phyloP scores from a whole-genome alignment of 2,113 vertebrate species.

The Gymnorhina tibicen region DNA sequence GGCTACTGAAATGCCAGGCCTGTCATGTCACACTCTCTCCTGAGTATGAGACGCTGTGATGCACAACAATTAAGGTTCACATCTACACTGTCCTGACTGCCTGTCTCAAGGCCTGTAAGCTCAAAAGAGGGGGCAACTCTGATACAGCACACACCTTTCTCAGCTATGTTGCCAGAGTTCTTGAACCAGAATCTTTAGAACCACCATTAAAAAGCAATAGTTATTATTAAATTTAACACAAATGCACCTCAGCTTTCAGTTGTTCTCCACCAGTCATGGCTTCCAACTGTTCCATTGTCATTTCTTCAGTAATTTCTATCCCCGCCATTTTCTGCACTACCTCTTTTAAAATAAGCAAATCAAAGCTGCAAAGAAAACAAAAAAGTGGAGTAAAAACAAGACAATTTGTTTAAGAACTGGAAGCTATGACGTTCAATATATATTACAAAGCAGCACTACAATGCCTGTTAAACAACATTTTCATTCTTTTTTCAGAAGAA shows the following conservation, averaged over 20 bases:
- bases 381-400: not conserved
- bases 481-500: not conserved
- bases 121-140: not conserved
- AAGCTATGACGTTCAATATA: not conserved
- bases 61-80: not conserved
- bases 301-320: constrained; percentile 98
- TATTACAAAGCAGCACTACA: not conserved
- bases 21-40: not conserved
- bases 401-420: not conserved
- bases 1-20: not conserved
- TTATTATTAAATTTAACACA: not conserved
- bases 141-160: not conserved
- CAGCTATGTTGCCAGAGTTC: not conserved
- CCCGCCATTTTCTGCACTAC: constrained; percentile 99
- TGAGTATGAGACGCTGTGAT: not conserved
- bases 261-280: constrained; percentile 99
- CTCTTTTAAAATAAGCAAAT: constrained; percentile 97
- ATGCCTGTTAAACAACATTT: not conserved
- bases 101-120: not conserved
- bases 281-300: constrained; percentile 95
- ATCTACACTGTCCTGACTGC: not conserved
- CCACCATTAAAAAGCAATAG: not conserved
- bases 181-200: not conserved
- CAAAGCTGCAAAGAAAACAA: constrained; percentile 81
- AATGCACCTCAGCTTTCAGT: constrained; percentile 91